Evolutionary conservation across 2,113 vertebrate species (phyloP).

Genomic region (Paramisgurnus dabryanus): DNA sequence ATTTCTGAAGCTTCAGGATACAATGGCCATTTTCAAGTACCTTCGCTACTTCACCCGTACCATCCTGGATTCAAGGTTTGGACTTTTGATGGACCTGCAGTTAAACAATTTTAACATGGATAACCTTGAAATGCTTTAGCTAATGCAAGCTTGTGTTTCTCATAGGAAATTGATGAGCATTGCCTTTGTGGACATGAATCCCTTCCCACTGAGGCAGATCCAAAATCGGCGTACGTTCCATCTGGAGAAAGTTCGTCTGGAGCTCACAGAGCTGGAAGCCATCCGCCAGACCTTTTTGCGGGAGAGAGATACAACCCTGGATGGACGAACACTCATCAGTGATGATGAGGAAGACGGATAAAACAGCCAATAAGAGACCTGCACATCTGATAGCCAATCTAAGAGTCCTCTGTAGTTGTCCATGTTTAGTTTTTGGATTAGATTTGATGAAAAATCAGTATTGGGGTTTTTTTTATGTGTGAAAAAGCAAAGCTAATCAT

Average conservation of each 20-base stretch:
- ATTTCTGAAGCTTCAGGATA: conserved; percentile 89
- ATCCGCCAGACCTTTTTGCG: conserved; percentile 93
- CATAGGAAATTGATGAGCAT: conserved; percentile 88
- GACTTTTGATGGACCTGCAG: background rate
- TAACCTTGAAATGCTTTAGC: background rate
- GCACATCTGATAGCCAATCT: conserved; percentile 22
- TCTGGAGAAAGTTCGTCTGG: conserved; percentile 93
- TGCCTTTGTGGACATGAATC: conserved; percentile 95
- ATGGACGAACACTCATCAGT: conserved; percentile 87
- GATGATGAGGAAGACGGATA: conserved; percentile 92
- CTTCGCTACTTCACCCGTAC: conserved; percentile 90
- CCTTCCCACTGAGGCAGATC: conserved; percentile 94
- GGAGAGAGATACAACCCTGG: conserved; percentile 83
- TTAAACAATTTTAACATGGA: background rate
- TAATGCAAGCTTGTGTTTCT: background rate
- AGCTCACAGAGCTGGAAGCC: conserved; percentile 92
- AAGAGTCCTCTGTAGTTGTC: background rate
- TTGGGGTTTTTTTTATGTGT: background rate
- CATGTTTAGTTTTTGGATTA: background rate
- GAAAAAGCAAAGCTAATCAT: background rate
- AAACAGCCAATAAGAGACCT: conserved; percentile 4
- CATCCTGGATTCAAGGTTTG: conserved; percentile 88
- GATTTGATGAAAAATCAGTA: background rate
- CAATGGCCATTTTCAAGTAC: conserved; percentile 94
- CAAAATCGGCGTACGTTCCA: conserved; percentile 90